Evolutionary conservation across 1,140 invertebrate species (phyloP), one percentile per base, ranked within the genome.

Genomic region (Euglossa dilemma): DNA sequence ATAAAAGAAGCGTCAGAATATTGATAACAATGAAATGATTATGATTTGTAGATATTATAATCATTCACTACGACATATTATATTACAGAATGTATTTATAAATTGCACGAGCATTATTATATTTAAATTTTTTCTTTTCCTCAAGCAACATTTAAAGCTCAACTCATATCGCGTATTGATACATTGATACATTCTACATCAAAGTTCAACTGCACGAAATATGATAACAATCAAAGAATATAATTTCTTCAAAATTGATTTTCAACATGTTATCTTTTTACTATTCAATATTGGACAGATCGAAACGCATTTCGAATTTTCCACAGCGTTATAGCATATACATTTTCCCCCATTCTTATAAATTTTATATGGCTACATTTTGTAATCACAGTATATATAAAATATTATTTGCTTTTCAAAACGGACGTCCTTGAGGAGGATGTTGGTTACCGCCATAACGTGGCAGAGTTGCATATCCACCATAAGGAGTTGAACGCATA

Each of bases 381-480:
- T 61, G 14, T 45, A 86, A 85, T 85, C 74, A 71, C 74, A 88
- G 54, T 64, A 43, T 56, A 56, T 9, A n/a, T 43, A 63, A 77
- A 61, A 43, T 36, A 52, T 72, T 56, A n/a, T 72, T 74, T 16
- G 14, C 8, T 23, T 66, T 87, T 86, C 52, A 90, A 89, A 89
- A 93, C 6, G 93, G 93, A 78, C 92, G 93, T 12, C 93, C 92
- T 54, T 94, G 93, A 70, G 92, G 92, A 72, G 93, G 91, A 63
- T 94, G 89, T 64, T 90, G 92, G 52, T 91, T 90, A 70, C 92
- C 93, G 50, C 92, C 91, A n/a, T 95, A 94, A 76, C 92, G 89
- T 74, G 95, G 94, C 63, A 95, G 84, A 64, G 92, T 94, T 36
- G 94, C 94, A 78, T 91, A 95, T 16, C 93, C 94, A 14, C 89